phyloP scores from a whole-genome alignment of 2,888 invertebrate species.

The Nematopogon swammerdamellus region DNA sequence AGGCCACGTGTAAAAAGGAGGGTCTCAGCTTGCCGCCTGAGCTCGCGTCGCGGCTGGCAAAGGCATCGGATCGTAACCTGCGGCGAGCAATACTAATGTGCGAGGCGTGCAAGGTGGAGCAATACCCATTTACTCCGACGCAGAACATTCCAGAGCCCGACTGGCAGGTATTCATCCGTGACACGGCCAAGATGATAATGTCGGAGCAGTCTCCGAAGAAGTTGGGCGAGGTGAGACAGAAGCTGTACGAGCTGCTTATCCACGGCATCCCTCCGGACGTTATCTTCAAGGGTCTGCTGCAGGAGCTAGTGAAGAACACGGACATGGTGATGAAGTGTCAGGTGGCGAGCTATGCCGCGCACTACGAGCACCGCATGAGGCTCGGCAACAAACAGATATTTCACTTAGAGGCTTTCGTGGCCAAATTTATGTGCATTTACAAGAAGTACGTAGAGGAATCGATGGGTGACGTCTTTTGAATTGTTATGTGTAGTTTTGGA shows the following conservation, averaged over 20 bases:
- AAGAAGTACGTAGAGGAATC: constrained; percentile 81
- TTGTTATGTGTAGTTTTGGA: not conserved
- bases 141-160: constrained; percentile 86
- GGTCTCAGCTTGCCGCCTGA: constrained; percentile 72
- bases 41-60: constrained; percentile 73
- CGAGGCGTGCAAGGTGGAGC: constrained; percentile 90
- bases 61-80: constrained; percentile 82
- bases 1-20: constrained; percentile 77
- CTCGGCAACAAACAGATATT: constrained; percentile 93
- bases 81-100: constrained; percentile 89
- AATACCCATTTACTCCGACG: constrained; percentile 78
- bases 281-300: constrained; percentile 84
- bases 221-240: constrained; percentile 77
- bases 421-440: constrained; percentile 93
- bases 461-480: constrained; percentile 53
- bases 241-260: constrained; percentile 88
- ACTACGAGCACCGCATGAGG: constrained; percentile 89
- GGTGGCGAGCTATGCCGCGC: constrained; percentile 81
- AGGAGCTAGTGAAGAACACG: constrained; percentile 83
- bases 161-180: constrained; percentile 86
- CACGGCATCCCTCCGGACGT: constrained; percentile 93
- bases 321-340: constrained; percentile 86
- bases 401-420: constrained; percentile 96
- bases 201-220: constrained; percentile 85
- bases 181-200: constrained; percentile 83